Evolutionary conservation across 2,797 vertebrate genomes (phyloP), one percentile per base, ranked within the genome.

Genomic region (Epinephelus coioides): DNA sequence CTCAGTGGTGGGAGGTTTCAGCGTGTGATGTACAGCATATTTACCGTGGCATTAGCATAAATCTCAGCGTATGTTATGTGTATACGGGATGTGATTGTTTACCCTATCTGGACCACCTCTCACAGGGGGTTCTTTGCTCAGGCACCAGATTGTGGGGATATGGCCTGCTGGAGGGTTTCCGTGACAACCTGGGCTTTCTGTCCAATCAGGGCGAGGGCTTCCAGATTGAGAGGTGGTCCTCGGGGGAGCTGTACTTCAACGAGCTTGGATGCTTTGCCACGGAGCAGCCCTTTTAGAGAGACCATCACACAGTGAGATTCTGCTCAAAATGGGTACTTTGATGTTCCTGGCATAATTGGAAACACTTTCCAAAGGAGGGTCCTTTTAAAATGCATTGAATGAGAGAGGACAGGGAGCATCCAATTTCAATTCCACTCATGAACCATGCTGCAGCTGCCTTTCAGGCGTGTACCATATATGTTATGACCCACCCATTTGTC

Each of bases 171-270:
- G 86, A 81, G 86, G 84, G 94, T 94, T 95, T 94, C 91, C 88
- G 92, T 95, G 94, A 94, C 93, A 91, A 95, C 94, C 88, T 71
- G 74, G 79, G 78, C 81, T 85, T 84, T 78, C 84, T 72, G 87
- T 94, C 92, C 93, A 94, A 94, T 91, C 89, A 83, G 86, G 62
- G 59, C 34, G 49, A 78, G 73, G 79, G 83, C 78, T 93, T 90
- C 78, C 87, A 93, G 93, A 95, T 91, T 94, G 93, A 94, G 91
- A 94, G 91, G 93, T 91, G 89, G 88, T 94, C 92, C 91, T 94
- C 91, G 23, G 89, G 94, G 94, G 92, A 90, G 86, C 90, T 63
- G 90, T 93, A 93, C 91, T 91, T 89, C 89, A 91, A 73, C 78
- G 47, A 82, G 91, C 89, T 89, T 34, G 73, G 81, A 93, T 90